Conservation (phyloP, 2,888 invertebrate species). For the Cheilosia impressa region DNA sequence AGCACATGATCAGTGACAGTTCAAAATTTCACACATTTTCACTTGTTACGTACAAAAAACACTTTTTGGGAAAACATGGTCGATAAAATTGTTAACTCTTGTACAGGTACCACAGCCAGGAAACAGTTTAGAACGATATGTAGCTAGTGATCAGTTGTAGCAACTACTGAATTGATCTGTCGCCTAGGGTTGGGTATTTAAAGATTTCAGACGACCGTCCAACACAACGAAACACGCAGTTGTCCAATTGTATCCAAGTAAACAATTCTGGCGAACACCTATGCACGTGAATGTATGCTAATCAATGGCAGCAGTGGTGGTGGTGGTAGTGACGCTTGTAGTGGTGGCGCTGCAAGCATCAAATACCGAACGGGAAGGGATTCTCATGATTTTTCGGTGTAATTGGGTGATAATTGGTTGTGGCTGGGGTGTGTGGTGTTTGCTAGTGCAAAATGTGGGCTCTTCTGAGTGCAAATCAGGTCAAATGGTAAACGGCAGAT, state of each 20-base stretch:
- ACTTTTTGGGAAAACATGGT: constrained; percentile 47
- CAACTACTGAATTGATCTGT: constrained; percentile 58
- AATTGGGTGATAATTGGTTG: constrained; percentile 65
- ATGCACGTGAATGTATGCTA: constrained; percentile 45
- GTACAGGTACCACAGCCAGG: background rate
- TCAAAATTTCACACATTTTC: background rate
- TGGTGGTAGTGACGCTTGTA: constrained; percentile 18
- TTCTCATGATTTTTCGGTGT: constrained; percentile 15
- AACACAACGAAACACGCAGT: constrained; percentile 49
- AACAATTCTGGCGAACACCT: constrained; percentile 45
- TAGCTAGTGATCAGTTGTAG: constrained; percentile 36
- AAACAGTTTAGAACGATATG: constrained; percentile 21
- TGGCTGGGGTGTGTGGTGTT: constrained; percentile 24
- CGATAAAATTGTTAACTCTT: background rate
- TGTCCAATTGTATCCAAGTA: constrained; percentile 38
- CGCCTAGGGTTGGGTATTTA: constrained; percentile 62
- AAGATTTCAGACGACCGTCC: constrained; percentile 43
- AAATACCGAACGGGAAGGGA: constrained; percentile 6
- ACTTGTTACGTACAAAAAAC: constrained; percentile 53
- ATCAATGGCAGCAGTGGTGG: constrained; percentile 45
- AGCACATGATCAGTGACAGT: constrained; percentile 31
- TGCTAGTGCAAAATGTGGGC: constrained; percentile 1
- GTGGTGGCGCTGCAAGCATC: background rate
- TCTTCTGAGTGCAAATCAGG: constrained; percentile 21
- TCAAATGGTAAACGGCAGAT: constrained; percentile 5